These are phyloP conservation scores for Botia kubotai DNA, from an alignment of 2,797 vertebrate species.

Conservation along the genomic window DNA sequence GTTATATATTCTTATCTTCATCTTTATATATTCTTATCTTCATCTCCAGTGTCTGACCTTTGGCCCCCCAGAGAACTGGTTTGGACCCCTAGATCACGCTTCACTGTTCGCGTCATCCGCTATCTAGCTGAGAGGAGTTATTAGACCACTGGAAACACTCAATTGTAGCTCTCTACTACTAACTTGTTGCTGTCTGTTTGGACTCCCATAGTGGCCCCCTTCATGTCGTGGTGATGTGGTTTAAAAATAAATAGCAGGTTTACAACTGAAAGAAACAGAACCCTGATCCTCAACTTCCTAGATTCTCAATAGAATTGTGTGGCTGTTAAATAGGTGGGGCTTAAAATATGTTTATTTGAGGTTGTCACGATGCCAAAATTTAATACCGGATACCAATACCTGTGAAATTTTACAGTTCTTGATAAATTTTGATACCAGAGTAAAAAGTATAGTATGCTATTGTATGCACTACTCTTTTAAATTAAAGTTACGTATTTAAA, in stretches of 20 bases:
- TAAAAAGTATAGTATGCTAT: too few relatives aligned
- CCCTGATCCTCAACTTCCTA: background rate
- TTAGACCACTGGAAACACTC: slow-evolving; percentile 1
- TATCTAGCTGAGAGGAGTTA: background rate
- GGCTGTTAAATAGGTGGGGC: too few relatives aligned
- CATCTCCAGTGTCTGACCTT: slow-evolving; percentile 34
- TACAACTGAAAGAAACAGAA: background rate
- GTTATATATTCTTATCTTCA: slow-evolving; percentile 16
- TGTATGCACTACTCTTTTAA: too few relatives aligned
- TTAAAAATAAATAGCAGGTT: slow-evolving; percentile 13
- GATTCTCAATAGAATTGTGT: slow-evolving; percentile 6
- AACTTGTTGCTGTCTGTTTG: too few relatives aligned
- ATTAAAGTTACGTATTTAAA: too few relatives aligned
- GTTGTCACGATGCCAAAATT: background rate
- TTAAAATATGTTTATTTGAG: background rate
- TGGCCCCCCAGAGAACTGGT: slow-evolving; percentile 43
- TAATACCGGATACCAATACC: too few relatives aligned
- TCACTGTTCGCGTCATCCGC: slow-evolving; percentile 18
- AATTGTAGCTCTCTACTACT: background rate
- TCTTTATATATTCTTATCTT: slow-evolving; percentile 24
- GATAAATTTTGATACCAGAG: too few relatives aligned
- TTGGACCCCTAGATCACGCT: background rate
- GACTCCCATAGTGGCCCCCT: background rate
- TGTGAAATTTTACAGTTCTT: too few relatives aligned
- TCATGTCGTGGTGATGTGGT: background rate